phyloP scores from a whole-genome alignment of 2,797 vertebrate species.

The Simalia tracyae region DNA sequence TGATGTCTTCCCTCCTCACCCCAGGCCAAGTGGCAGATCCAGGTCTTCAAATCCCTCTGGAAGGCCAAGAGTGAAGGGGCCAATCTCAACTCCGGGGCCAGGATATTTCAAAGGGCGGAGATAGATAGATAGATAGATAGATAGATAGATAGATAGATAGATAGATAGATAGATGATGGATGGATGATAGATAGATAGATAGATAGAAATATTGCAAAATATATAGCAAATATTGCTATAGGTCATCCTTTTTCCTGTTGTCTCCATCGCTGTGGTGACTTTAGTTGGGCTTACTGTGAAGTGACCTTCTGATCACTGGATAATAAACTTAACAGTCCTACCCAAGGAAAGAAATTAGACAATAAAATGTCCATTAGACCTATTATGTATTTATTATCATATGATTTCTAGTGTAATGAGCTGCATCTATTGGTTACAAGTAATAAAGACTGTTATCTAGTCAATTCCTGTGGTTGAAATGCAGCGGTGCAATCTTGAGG shows the following conservation, averaged over 20 bases:
- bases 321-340: background rate
- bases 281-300: background rate
- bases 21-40: too few relatives aligned
- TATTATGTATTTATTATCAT: background rate
- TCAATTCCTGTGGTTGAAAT: background rate
- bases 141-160: too few relatives aligned
- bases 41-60: too few relatives aligned
- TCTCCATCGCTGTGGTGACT: background rate
- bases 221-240: background rate
- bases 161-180: too few relatives aligned
- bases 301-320: background rate
- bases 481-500: background rate
- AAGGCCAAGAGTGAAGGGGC: too few relatives aligned
- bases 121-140: too few relatives aligned
- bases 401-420: background rate
- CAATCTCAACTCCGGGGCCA: too few relatives aligned
- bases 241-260: background rate
- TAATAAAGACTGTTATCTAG: background rate
- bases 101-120: too few relatives aligned
- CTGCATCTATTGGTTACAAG: background rate
- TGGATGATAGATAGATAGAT: too few relatives aligned
- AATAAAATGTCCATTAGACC: background rate
- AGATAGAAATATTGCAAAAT: too few relatives aligned
- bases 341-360: background rate
- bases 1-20: too few relatives aligned